Conservation (phyloP, 2,113 vertebrate species). For the Dipodomys ordii region DNA sequence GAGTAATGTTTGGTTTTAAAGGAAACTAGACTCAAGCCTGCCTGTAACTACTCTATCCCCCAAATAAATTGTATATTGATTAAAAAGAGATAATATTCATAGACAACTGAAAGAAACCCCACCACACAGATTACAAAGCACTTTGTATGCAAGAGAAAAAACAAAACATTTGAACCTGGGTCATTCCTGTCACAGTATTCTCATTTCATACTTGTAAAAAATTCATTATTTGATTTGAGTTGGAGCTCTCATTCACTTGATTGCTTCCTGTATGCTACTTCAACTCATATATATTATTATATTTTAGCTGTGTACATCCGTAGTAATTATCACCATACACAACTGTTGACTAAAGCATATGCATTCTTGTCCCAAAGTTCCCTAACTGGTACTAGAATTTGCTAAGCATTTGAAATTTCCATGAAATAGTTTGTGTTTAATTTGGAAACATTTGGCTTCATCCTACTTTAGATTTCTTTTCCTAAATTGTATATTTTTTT, state of each 20-base stretch:
- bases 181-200: background rate
- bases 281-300: background rate
- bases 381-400: background rate
- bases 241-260: background rate
- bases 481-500: background rate
- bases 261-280: background rate
- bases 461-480: conserved; percentile 5
- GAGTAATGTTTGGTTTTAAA: background rate
- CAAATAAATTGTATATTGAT: background rate
- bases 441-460: conserved; percentile 12
- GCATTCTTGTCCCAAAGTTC: background rate
- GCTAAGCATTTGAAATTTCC: conserved; percentile 32
- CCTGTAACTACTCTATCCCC: background rate
- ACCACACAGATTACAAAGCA: background rate
- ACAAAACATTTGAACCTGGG: background rate
- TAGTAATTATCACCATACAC: background rate
- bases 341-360: background rate
- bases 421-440: conserved; percentile 1
- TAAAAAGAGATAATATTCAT: background rate
- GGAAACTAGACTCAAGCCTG: background rate
- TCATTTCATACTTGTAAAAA: background rate
- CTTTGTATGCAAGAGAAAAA: background rate
- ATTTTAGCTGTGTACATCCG: background rate
- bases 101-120: background rate
- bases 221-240: background rate